Base-by-base conservation (phyloP, 2,113 vertebrate species). In the Anhinga anhinga region DNA sequence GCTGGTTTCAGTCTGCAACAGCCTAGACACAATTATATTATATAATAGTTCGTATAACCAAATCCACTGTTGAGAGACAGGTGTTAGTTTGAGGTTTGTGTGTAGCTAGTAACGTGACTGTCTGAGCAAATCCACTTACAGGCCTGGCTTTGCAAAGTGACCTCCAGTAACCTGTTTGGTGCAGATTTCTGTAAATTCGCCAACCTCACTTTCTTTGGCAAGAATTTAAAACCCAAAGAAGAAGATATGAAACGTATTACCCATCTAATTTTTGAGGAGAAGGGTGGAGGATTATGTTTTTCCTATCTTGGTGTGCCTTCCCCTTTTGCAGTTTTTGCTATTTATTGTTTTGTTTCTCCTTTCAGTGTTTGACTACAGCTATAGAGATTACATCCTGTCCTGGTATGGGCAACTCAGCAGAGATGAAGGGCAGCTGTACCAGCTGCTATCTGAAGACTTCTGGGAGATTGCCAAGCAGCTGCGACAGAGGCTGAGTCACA, bases 331-430 rank as follows among this genome's bases (percentile, higher is more conserved):
- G 32, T n/a, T 70, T 58, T 45, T 78, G 26, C 59, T 59, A 82
- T 79, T 95, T 34, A 85, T 42, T 90, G 27, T 86, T 97, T 42
- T 96, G 34, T 97, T 96, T 93, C 94, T 79, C 66, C 63, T 87
- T 81, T 88, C 90, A 99, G 99, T 99, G 96, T 99, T 99, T 86
- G 99, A 99, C 98, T 99, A 99, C 95, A 98, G 98, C 96, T 99
- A 99, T 74, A 98, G 99, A 98, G 99, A 99, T 98, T 99, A 99
- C 88, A 98, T 99, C 94, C 98, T 99, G 92, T 99, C 99, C 76
- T 99, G 99, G 99, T 99, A 99, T 85, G 97, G 98, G 69, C 98
- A 98, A 14, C 97, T 99, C 97, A 99, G 99, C 97, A 98, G 91
- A 44, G 99, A 99, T 77, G 98, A 99, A 77, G 99, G 99, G 20